A percentile compares a stretch with the other conserved stretches of the same genome.
Conservation (phyloP, 2,113 vertebrate species). For the Himantopus leucocephalus region DNA sequence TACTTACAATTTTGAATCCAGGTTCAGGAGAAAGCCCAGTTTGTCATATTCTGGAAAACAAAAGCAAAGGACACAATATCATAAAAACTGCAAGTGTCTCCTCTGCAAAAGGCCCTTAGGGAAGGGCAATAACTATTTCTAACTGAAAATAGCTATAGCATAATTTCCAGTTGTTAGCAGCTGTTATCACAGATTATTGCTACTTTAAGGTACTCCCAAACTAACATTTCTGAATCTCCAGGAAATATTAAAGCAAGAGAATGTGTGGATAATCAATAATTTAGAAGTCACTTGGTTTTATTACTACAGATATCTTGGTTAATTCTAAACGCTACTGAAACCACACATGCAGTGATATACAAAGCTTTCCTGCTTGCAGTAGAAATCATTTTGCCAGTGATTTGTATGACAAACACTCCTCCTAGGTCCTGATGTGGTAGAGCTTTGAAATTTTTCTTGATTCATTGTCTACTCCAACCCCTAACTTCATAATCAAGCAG, state of each 20-base stretch:
- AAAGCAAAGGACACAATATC: slow-evolving; percentile 51
- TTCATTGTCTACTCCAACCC: neutral
- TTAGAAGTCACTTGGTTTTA: neutral
- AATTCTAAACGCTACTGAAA: neutral
- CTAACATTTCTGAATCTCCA: neutral
- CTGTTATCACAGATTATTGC: neutral
- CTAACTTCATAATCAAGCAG: neutral
- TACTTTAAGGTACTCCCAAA: neutral
- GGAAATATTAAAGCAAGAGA: neutral
- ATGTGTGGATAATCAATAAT: neutral
- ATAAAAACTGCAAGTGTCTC: slow-evolving; percentile 2
- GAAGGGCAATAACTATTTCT: neutral
- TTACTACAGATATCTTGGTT: too few species aligned
- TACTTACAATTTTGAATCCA: slow-evolving; percentile 97
- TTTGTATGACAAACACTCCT: neutral
- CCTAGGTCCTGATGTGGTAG: neutral
- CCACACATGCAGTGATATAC: neutral
- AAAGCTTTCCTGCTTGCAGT: neutral
- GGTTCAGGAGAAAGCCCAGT: slow-evolving; percentile 92
- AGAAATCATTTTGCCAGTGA: neutral
- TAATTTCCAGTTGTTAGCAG: neutral
- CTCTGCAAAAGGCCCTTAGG: neutral
- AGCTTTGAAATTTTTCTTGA: neutral
- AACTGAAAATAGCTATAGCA: neutral
- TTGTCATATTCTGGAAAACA: slow-evolving; percentile 91